A percentile compares a stretch with the other conserved stretches of the same genome.
Conservation (phyloP, 2,113 vertebrate genomes). For the Calyptomena viridis region DNA sequence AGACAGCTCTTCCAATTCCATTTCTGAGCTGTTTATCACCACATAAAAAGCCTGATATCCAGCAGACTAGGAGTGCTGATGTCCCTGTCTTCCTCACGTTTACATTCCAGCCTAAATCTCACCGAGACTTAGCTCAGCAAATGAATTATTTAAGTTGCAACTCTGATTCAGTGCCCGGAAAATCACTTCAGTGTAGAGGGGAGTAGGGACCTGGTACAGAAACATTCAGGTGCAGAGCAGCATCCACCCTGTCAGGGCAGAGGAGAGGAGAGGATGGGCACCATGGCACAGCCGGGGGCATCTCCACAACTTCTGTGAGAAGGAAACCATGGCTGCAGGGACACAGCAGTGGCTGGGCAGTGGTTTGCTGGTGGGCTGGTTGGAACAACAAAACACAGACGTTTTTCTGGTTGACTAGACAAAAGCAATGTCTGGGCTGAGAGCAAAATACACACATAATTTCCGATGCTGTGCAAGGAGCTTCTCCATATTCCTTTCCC, state of each 20-base stretch:
- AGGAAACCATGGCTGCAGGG: background rate
- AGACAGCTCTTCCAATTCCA: slow-evolving; percentile 34
- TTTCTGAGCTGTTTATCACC: slow-evolving; percentile 54
- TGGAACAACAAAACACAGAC: background rate
- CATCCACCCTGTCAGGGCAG: background rate
- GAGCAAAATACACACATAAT: background rate
- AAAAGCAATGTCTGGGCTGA: background rate
- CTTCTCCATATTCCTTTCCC: fast-evolving
- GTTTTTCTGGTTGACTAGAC: background rate
- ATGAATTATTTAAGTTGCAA: slow-evolving; percentile 23
- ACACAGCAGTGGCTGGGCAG: background rate
- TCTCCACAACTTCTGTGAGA: background rate
- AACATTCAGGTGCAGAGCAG: background rate
- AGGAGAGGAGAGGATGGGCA: background rate
- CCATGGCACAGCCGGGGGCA: background rate
- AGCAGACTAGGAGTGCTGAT: background rate
- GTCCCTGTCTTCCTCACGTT: background rate
- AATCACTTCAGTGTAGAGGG: background rate
- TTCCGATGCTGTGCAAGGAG: background rate
- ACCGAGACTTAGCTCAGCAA: background rate
- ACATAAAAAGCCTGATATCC: slow-evolving; percentile 31
- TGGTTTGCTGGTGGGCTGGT: background rate
- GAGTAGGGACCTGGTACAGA: background rate
- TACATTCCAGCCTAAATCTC: background rate
- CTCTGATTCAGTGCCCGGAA: background rate